A percentile compares a stretch with the other conserved stretches of the same genome.
These are phyloP conservation scores for Melanerpes aurifrons DNA, from an alignment of 2,113 vertebrate species.

Conservation along the genomic window DNA sequence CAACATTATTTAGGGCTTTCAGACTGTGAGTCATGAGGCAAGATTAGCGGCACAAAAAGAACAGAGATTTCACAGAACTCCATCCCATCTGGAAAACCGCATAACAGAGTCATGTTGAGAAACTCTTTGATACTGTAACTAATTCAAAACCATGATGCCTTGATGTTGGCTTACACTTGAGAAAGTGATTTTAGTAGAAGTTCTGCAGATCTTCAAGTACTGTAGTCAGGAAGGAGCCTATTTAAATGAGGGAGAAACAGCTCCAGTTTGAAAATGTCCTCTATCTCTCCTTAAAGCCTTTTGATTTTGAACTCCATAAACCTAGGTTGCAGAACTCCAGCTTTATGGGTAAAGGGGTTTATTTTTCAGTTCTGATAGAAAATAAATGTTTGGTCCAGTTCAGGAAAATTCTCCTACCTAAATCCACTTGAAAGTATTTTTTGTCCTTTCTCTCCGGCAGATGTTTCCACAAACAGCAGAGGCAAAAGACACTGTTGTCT, in stretches of 20 bases:
- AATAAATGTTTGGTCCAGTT: background rate
- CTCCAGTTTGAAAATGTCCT: background rate
- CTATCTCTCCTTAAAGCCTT: background rate
- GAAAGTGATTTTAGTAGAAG: constrained; percentile 11
- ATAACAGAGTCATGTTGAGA: constrained; percentile 7
- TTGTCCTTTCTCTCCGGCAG: background rate
- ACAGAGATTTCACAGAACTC: constrained; percentile 35
- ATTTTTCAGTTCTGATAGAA: background rate
- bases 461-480: background rate
- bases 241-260: background rate
- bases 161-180: constrained; percentile 6
- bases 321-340: background rate
- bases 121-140: constrained; percentile 28
- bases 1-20: constrained; percentile 29
- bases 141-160: constrained; percentile 6
- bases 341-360: background rate
- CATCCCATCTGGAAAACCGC: constrained; percentile 49
- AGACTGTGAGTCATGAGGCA: constrained; percentile 37
- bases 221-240: background rate
- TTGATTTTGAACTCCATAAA: background rate
- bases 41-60: constrained; percentile 24
- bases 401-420: background rate
- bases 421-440: background rate
- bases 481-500: background rate
- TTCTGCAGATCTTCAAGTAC: constrained; percentile 23